phyloP scores from a whole-genome alignment of 2,797 vertebrate genomes.

The Cryptoblepharus egeriae region DNA sequence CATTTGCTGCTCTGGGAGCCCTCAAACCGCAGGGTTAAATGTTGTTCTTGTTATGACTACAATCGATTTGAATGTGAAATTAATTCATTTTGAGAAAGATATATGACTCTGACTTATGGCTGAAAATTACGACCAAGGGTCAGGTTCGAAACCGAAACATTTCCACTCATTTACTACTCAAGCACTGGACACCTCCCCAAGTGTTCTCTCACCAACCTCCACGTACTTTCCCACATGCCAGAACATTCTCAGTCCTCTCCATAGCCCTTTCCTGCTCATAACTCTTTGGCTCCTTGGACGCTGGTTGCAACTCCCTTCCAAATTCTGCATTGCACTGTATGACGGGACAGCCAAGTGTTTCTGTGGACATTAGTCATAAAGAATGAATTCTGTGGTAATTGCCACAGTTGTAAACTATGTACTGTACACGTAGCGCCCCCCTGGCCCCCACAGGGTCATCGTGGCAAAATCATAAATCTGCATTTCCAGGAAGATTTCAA shows the following conservation, averaged over 20 bases:
- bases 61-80: too few relatives aligned
- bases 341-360: slow-evolving; percentile 50
- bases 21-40: too few relatives aligned
- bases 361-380: slow-evolving; percentile 70
- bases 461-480: slow-evolving; percentile 69
- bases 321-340: slow-evolving; percentile 41
- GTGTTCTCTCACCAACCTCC: slow-evolving; percentile 38
- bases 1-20: too few relatives aligned
- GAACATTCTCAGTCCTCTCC: slow-evolving; percentile 27
- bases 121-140: too few relatives aligned
- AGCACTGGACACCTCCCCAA: slow-evolving; percentile 20
- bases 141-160: neutral
- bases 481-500: slow-evolving; percentile 76
- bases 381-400: slow-evolving; percentile 71
- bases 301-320: slow-evolving; percentile 47
- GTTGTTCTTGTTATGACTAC: too few relatives aligned
- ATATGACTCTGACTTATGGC: too few relatives aligned
- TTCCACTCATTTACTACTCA: slow-evolving; percentile 21
- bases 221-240: slow-evolving; percentile 51
- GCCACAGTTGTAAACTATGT: slow-evolving; percentile 63
- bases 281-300: slow-evolving; percentile 56
- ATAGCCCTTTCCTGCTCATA: slow-evolving; percentile 56
- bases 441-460: slow-evolving; percentile 60
- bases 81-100: too few relatives aligned
- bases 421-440: slow-evolving; percentile 61